Evolutionary conservation across 2,797 vertebrate species (phyloP).

Genomic region (Telmatherina bonti): DNA sequence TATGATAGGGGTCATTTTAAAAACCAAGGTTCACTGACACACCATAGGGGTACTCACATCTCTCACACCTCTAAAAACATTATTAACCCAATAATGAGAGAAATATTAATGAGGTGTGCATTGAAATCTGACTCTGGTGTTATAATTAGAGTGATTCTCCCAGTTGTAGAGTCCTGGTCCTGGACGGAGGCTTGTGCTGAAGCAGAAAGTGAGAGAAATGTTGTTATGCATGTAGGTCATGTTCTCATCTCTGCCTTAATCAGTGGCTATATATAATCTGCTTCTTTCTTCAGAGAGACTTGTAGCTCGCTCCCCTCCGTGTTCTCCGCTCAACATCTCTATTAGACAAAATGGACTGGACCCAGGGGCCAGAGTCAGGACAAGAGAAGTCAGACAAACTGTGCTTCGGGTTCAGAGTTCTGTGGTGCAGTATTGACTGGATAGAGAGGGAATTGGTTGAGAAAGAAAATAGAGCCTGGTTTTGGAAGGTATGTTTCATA

Average conservation of each 20-base stretch:
- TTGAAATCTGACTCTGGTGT: slow-evolving; percentile 77
- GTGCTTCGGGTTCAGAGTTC: slow-evolving; percentile 23
- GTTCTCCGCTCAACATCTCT: slow-evolving; percentile 74
- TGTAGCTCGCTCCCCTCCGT: slow-evolving; percentile 75
- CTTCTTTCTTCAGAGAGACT: slow-evolving; percentile 80
- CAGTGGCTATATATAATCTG: slow-evolving; percentile 87
- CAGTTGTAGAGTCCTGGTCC: slow-evolving; percentile 82
- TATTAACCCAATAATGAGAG: slow-evolving; percentile 76
- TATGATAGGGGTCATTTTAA: slow-evolving; percentile 38
- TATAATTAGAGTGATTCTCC: slow-evolving; percentile 84
- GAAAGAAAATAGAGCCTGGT: slow-evolving; percentile 3
- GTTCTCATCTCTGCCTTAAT: slow-evolving; percentile 87
- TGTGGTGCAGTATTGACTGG: background rate
- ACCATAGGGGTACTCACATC: slow-evolving; percentile 43
- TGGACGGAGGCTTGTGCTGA: slow-evolving; percentile 79
- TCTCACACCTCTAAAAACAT: slow-evolving; percentile 60
- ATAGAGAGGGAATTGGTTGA: background rate
- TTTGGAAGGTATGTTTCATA: background rate
- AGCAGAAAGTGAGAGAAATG: slow-evolving; percentile 79
- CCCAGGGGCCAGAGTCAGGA: slow-evolving; percentile 57
- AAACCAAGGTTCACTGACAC: slow-evolving; percentile 38
- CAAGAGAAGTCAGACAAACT: slow-evolving; percentile 58
- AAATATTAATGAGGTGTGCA: slow-evolving; percentile 78
- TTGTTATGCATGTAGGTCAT: slow-evolving; percentile 88
- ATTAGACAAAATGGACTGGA: slow-evolving; percentile 76